Conservation (phyloP, 2,113 vertebrate species). For the Plectropomus leopardus region DNA sequence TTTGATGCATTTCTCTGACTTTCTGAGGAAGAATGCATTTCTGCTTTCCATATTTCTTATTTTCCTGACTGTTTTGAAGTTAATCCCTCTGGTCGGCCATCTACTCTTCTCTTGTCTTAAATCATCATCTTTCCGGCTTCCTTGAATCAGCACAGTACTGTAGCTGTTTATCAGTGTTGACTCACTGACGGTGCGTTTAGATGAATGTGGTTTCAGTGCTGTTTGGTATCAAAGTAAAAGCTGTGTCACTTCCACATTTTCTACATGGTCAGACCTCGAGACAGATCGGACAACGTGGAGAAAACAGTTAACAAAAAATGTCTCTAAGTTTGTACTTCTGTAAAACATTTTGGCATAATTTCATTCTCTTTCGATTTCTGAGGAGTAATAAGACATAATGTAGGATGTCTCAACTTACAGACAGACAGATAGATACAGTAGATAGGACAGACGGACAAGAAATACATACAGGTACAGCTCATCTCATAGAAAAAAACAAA, state of each 20-base stretch:
- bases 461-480: constrained; percentile 73
- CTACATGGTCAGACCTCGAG: neutral
- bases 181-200: neutral
- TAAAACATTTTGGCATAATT: constrained; percentile 80
- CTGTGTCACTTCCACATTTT: neutral
- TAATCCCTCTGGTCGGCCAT: neutral
- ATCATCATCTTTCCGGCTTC: neutral
- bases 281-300: neutral
- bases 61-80: neutral
- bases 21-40: neutral
- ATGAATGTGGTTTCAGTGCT: constrained; percentile 7
- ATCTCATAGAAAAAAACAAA: constrained; percentile 71
- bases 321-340: constrained; percentile 39
- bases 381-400: constrained; percentile 70
- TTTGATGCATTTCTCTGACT: neutral
- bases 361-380: constrained; percentile 69
- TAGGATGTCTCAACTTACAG: constrained; percentile 66
- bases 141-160: neutral
- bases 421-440: constrained; percentile 74
- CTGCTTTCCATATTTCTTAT: neutral
- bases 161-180: neutral
- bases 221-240: constrained; percentile 37
- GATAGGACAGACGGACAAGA: constrained; percentile 71
- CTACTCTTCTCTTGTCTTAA: constrained; percentile 44
- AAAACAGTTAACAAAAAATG: constrained; percentile 14